Conservation (phyloP, 2,888 invertebrate genomes). For the Aspidiotus rigidus region DNA sequence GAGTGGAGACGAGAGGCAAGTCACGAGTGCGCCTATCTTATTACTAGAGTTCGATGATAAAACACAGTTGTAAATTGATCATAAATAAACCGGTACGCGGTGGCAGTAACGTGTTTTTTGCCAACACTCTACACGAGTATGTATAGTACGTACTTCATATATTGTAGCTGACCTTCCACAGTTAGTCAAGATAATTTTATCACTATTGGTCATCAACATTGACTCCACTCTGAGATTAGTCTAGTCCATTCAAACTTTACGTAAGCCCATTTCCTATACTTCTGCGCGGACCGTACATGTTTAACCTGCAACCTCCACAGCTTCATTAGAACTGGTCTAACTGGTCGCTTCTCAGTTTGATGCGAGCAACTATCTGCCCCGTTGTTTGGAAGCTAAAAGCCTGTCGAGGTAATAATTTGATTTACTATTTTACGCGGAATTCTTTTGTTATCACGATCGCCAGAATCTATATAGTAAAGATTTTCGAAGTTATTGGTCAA, state of each 20-base stretch:
- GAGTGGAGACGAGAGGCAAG: too few relatives aligned
- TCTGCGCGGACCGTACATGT: too few relatives aligned
- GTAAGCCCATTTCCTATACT: neutral
- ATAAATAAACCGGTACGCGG: neutral
- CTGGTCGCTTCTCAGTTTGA: neutral
- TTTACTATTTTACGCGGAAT: conserved; percentile 2
- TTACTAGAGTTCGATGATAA: neutral
- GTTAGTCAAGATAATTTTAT: neutral
- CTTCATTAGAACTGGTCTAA: neutral
- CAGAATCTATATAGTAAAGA: neutral
- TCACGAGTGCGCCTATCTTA: too few relatives aligned
- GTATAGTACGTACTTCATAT: neutral
- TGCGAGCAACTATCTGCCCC: too few relatives aligned
- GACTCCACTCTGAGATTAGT: neutral
- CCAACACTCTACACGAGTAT: neutral
- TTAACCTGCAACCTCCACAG: too few relatives aligned
- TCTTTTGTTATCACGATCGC: neutral
- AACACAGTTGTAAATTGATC: neutral
- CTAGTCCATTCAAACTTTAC: conserved; percentile 4
- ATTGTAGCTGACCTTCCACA: neutral
- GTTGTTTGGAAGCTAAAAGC: too few relatives aligned
- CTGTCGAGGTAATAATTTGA: neutral
- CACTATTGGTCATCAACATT: conserved; percentile 1
- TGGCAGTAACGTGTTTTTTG: neutral
- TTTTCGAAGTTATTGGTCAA: neutral